Evolutionary conservation across 2,797 vertebrate genomes (phyloP).

Genomic region (Nyctibius grandis): DNA sequence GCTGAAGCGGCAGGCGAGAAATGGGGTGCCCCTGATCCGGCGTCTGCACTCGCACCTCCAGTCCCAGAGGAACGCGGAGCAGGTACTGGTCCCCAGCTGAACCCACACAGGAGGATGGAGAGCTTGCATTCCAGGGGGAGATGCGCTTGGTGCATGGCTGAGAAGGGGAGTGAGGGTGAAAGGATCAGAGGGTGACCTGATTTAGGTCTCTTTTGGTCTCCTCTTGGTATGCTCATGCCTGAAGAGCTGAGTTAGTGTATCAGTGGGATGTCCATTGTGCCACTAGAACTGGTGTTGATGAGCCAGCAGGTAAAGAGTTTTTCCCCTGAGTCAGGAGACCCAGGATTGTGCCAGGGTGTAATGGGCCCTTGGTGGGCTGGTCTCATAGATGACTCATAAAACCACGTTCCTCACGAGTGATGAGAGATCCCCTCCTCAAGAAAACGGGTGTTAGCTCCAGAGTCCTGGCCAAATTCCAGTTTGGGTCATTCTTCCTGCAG

Average conservation of each 20-base stretch:
- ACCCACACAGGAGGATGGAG: fast-evolving
- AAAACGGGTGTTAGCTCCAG: background rate
- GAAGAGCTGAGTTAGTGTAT: background rate
- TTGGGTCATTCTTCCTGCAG: background rate
- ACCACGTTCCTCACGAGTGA: background rate
- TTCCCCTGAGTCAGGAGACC: background rate
- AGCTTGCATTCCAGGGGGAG: background rate
- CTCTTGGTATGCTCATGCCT: background rate
- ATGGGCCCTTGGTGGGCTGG: background rate
- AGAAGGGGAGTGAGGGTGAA: background rate
- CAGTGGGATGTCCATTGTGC: background rate
- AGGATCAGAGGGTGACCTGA: background rate
- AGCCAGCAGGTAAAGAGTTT: background rate
- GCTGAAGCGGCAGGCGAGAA: constrained; percentile 93
- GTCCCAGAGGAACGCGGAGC: constrained; percentile 86
- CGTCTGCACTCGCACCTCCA: constrained; percentile 93
- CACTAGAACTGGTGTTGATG: background rate
- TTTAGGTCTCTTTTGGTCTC: background rate
- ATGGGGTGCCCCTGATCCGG: constrained; percentile 93
- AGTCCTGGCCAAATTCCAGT: background rate
- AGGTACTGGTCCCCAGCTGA: constrained; percentile 72
- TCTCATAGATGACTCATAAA: background rate
- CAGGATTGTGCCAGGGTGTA: background rate
- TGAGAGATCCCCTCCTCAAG: background rate
- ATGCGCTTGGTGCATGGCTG: background rate